Evolutionary conservation across 2,797 vertebrate genomes (phyloP).

Genomic region (Melanotaenia parkinsoni): DNA sequence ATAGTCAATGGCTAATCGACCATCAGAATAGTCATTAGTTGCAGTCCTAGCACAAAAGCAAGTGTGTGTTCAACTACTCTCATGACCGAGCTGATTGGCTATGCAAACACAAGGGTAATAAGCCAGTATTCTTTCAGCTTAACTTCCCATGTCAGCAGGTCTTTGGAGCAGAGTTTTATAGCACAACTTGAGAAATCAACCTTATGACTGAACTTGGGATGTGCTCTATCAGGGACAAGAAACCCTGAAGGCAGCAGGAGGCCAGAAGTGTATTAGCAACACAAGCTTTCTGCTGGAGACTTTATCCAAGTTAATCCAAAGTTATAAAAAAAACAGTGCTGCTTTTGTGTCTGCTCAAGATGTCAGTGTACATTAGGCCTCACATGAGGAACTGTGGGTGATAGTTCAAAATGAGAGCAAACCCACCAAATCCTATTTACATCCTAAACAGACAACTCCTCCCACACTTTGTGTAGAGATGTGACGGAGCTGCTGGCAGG

Average conservation of each 20-base stretch:
- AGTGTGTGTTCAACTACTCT: too few species aligned
- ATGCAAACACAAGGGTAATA: too few species aligned
- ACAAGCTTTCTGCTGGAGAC: background rate
- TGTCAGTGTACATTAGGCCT: background rate
- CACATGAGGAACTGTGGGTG: background rate
- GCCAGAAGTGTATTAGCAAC: background rate
- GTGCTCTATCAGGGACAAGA: background rate
- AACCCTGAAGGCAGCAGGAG: background rate
- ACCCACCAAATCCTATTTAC: conserved; percentile 2
- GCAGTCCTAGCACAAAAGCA: too few species aligned
- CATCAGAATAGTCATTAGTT: too few species aligned
- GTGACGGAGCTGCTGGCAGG: conserved; percentile 23
- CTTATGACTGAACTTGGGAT: background rate
- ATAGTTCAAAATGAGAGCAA: background rate
- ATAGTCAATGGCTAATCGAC: too few species aligned
- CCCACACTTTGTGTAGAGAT: conserved; percentile 23
- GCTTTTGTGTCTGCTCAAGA: background rate
- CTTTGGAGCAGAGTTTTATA: background rate
- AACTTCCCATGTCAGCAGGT: background rate
- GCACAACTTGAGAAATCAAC: background rate
- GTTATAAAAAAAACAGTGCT: conserved; percentile 4
- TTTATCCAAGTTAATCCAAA: background rate
- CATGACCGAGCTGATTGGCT: too few species aligned
- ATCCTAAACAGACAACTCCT: conserved; percentile 33
- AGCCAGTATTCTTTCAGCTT: too few species aligned